Conservation (phyloP, 2,888 invertebrate species). For the Exephanes ischioxanthus region DNA sequence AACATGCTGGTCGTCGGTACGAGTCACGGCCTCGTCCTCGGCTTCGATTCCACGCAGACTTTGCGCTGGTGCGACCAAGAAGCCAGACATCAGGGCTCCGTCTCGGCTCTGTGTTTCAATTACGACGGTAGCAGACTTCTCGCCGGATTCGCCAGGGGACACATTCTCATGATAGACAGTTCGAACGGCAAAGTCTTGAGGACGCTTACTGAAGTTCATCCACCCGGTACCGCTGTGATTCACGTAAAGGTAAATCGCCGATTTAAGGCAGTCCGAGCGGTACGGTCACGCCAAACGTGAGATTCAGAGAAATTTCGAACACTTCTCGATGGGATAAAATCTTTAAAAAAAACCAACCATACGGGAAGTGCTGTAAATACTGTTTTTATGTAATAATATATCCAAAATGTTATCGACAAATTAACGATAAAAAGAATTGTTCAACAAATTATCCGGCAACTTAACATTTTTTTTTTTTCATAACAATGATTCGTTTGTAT, state of each 20-base stretch:
- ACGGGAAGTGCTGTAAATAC: too few species aligned
- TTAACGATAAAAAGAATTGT: background rate
- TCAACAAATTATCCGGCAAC: too few species aligned
- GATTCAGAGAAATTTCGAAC: too few species aligned
- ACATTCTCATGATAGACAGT: slow-evolving; percentile 96
- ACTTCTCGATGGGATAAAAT: too few species aligned
- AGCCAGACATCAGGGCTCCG: slow-evolving; percentile 91
- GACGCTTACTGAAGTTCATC: slow-evolving; percentile 92
- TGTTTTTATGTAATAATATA: too few species aligned
- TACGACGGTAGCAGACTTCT: slow-evolving; percentile 94
- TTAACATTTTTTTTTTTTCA: too few species aligned
- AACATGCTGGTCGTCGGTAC: slow-evolving; percentile 96
- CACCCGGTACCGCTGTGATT: slow-evolving; percentile 93
- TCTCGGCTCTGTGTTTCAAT: slow-evolving; percentile 94
- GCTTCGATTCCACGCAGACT: slow-evolving; percentile 94
- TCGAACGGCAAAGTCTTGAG: slow-evolving; percentile 91
- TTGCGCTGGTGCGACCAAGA: slow-evolving; percentile 95
- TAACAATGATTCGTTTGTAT: too few species aligned
- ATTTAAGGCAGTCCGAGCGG: background rate
- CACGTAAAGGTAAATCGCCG: slow-evolving; percentile 87
- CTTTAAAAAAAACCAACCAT: too few species aligned
- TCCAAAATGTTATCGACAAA: background rate
- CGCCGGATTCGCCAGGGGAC: slow-evolving; percentile 92
- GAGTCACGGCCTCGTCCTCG: slow-evolving; percentile 95
- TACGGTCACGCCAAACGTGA: too few species aligned